Percentiles rank a stretch among this genome's conserved stretches.
phyloP scores from a whole-genome alignment of 1,140 invertebrate species.

The Drosophila tsacasi region DNA sequence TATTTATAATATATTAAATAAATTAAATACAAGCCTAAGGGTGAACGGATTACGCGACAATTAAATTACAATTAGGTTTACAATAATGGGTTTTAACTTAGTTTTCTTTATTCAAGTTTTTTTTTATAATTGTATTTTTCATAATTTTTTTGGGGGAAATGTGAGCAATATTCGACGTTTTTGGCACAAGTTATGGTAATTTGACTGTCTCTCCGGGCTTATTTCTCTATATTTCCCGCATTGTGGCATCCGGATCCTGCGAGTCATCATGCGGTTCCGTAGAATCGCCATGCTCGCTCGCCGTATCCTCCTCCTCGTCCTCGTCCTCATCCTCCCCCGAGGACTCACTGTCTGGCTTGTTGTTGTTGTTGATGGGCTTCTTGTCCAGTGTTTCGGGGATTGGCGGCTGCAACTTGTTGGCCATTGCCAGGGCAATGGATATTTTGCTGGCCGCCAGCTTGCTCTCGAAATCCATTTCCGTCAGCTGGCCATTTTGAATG shows the following conservation, averaged over 20 bases:
- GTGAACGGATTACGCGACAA: constrained; percentile 46
- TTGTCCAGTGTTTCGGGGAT: constrained; percentile 10
- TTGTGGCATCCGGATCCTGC: constrained; percentile 63
- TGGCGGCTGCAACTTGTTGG: constrained; percentile 45
- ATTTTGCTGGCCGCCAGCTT: constrained; percentile 81
- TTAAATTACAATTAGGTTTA: constrained; percentile 63
- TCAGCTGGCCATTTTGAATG: constrained; percentile 38
- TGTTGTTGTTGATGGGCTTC: constrained; percentile 1
- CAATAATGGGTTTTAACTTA: constrained; percentile 16
- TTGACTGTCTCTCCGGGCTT: constrained; percentile 50
- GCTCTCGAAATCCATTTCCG: constrained; percentile 81
- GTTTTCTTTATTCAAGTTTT: neutral
- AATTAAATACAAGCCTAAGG: constrained; percentile 73
- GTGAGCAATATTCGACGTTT: constrained; percentile 79
- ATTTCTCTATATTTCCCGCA: constrained; percentile 46
- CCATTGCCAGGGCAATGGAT: constrained; percentile 68
- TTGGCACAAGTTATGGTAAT: constrained; percentile 73
- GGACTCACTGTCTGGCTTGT: constrained; percentile 41
- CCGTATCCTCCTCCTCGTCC: constrained; percentile 51
- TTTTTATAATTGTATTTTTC: neutral
- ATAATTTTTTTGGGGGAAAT: constrained; percentile 30
- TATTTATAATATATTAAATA: constrained; percentile 63
- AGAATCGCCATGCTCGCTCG: constrained; percentile 60
- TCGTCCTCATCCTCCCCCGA: constrained; percentile 27
- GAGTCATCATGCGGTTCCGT: constrained; percentile 67